A percentile compares a stretch with the other conserved stretches of the same genome.
These are phyloP conservation scores for Syrrhaptes paradoxus DNA, from an alignment of 2,113 vertebrate species.

Conservation along the genomic window DNA sequence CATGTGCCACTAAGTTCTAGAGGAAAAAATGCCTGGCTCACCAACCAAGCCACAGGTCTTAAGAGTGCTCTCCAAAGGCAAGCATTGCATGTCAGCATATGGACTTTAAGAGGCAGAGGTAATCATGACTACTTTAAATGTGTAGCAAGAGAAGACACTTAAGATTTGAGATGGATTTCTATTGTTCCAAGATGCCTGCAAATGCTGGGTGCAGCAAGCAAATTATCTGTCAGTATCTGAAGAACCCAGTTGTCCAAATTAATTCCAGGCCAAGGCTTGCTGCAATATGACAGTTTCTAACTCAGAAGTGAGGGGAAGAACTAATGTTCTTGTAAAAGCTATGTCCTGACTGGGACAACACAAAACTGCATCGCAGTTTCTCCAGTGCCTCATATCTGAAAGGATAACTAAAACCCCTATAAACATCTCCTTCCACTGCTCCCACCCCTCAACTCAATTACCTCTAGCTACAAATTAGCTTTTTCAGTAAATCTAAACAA, in stretches of 20 bases:
- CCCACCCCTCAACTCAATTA: accelerated
- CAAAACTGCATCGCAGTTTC: neutral
- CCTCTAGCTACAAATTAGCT: neutral
- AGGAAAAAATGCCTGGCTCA: neutral
- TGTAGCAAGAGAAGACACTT: neutral
- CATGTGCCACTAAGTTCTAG: neutral
- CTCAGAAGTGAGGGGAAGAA: neutral
- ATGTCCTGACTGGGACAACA: neutral
- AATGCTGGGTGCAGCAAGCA: neutral
- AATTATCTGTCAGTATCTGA: neutral
- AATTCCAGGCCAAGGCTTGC: neutral
- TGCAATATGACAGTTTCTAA: neutral
- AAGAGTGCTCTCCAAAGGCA: neutral
- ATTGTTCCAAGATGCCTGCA: neutral
- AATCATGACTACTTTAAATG: neutral
- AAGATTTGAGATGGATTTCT: neutral
- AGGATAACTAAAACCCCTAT: neutral
- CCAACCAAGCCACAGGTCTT: neutral
- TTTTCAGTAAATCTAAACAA: neutral
- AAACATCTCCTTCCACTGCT: neutral
- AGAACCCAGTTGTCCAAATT: neutral
- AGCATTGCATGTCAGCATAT: neutral
- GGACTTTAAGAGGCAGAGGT: neutral
- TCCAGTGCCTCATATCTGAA: neutral
- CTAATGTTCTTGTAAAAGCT: neutral